Base-by-base conservation (phyloP, 2,888 invertebrate genomes). In the Morpho achilles region DNA sequence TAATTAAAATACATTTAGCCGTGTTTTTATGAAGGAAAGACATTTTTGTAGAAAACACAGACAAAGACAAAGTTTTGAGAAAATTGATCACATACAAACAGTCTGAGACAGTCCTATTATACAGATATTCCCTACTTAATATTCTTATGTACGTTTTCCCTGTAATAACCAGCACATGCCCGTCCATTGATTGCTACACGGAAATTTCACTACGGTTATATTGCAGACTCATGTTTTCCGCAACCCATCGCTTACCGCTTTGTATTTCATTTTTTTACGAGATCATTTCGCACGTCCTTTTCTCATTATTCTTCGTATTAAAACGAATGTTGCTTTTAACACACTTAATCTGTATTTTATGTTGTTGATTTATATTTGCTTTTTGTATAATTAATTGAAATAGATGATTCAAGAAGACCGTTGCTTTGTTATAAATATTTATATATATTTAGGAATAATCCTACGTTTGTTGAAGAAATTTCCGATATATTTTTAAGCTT, bases 251-350 rank as follows among this genome's bases (percentile, higher is more conserved):
- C 44, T 55, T 43, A 49, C 48, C n/a, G 48, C 43, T 42, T 47
- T 48, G 48, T 48, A 22, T 48, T 32, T 23, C 48, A n/a, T 46
- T 46, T 49, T 55, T 55, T 43, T 43, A 49, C 48, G 43, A 49
- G 55, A 55, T 49, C 49, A 42, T 55, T 49, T 39, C 10, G 44
- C 49, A 9, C 39, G 55, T 39, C 43, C 50, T 55, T 55, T 55
- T 50, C 16, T 44, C 49, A 55, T 55, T 55, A 55, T 7, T 42
- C 39, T 49, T 50, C 55, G 55, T 49, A 55, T 55, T 50, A 55
- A 56, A 56, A 46, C 53, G 50, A 43, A 45, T 23, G 9, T 55
- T 42, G 6, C 7, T 7, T 48, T 23, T 48, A 16, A 32, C 32
- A 32, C 32, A 32, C 32, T 32, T 32, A 32, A 32, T 32, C 32